Conservation (phyloP, 2,888 invertebrate species). For the Uloborus plumipes region DNA sequence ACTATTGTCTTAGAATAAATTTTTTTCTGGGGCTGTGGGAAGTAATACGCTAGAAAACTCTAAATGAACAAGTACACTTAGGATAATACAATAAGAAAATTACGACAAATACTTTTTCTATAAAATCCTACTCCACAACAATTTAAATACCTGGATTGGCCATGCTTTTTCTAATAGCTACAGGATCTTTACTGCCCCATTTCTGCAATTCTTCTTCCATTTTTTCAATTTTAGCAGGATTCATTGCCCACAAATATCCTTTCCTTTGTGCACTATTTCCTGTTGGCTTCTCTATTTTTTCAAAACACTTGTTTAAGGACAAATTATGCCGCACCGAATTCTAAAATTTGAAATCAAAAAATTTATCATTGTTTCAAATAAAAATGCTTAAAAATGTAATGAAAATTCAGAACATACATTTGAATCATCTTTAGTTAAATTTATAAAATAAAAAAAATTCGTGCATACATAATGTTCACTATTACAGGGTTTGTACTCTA, state of each 20-base stretch:
- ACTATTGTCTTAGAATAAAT: too few species aligned
- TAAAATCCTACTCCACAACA: conserved; percentile 36
- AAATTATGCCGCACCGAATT: conserved; percentile 98
- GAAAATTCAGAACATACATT: too few species aligned
- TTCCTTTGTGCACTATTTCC: conserved; percentile 78
- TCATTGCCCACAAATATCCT: conserved; percentile 96
- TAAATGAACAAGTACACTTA: too few species aligned
- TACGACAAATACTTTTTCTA: background rate
- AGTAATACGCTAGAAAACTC: too few species aligned
- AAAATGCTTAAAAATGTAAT: too few species aligned
- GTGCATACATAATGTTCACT: too few species aligned
- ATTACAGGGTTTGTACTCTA: too few species aligned
- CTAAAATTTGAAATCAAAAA: conserved; percentile 67
- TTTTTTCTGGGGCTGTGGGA: too few species aligned
- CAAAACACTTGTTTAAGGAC: conserved; percentile 97
- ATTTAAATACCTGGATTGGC: conserved; percentile 82
- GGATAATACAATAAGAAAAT: too few species aligned
- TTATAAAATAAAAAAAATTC: too few species aligned
- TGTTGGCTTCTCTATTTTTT: conserved; percentile 95
- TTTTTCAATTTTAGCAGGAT: conserved; percentile 92
- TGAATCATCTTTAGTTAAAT: too few species aligned
- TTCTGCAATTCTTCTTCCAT: conserved; percentile 99
- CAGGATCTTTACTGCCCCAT: conserved; percentile 95
- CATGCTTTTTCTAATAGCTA: conserved; percentile 93
- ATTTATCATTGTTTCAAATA: too few species aligned